phyloP scores from a whole-genome alignment of 2,888 invertebrate species.

The Disparrhopalites patrizii region DNA sequence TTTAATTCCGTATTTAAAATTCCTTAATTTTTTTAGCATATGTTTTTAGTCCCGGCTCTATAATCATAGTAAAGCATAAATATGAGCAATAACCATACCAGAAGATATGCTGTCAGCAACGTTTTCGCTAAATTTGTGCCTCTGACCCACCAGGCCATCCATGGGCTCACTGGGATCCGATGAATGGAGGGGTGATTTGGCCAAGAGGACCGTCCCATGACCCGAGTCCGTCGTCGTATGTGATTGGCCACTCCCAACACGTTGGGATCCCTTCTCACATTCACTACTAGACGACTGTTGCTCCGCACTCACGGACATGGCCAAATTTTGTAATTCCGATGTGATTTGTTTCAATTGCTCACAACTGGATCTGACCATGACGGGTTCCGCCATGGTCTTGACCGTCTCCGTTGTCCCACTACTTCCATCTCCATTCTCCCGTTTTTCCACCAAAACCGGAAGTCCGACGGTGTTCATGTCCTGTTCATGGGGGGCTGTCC shows the following conservation, averaged over 20 bases:
- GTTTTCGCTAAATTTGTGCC: conserved; percentile 37
- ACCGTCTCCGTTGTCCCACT: conserved; percentile 31
- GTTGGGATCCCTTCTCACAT: conserved; percentile 42
- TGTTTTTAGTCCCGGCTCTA: no score
- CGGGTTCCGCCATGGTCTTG: conserved; percentile 13
- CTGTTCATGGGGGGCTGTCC: conserved; percentile 19
- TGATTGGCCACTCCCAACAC: conserved; percentile 47
- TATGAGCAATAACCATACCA: conserved; percentile 37
- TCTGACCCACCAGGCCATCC: conserved; percentile 36
- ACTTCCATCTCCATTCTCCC: conserved; percentile 48
- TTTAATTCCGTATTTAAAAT: background rate
- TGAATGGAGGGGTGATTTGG: conserved; percentile 42
- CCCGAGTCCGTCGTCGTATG: conserved; percentile 46
- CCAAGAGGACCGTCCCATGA: conserved; percentile 40
- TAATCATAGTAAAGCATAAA: no score
- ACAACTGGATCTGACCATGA: conserved; percentile 28
- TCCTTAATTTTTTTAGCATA: no score
- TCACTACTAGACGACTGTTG: conserved; percentile 38
- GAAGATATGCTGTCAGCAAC: conserved; percentile 44
- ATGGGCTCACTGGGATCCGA: conserved; percentile 30
- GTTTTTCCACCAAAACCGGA: conserved; percentile 35
- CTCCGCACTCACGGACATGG: conserved; percentile 37
- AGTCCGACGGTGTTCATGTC: conserved; percentile 38
- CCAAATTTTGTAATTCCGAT: conserved; percentile 42
- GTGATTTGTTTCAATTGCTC: conserved; percentile 45